Evolutionary conservation across 1,140 invertebrate genomes (phyloP).

Genomic region (Anoplolepis gracilipes): DNA sequence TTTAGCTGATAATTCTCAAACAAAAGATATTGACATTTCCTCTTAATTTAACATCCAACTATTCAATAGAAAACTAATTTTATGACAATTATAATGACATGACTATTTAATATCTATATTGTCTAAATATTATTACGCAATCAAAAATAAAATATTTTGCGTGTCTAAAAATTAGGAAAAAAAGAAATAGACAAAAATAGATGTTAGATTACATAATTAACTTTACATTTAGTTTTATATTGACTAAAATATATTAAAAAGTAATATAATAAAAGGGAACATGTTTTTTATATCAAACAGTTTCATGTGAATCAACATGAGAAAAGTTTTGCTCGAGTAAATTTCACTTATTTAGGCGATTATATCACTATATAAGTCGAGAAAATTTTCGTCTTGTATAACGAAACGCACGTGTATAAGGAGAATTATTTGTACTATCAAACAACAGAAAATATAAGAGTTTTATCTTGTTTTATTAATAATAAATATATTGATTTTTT

Average conservation of each 20-base stretch:
- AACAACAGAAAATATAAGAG: constrained; percentile 20
- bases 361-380: neutral
- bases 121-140: neutral
- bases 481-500: constrained; percentile 82
- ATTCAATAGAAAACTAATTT: neutral
- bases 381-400: neutral
- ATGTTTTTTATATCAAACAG: neutral
- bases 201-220: neutral
- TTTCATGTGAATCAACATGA: neutral
- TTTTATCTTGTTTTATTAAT: constrained; percentile 81
- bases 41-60: neutral
- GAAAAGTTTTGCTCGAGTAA: neutral
- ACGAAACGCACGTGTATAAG: neutral
- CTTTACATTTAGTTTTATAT: neutral
- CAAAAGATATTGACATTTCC: neutral
- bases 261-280: neutral
- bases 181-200: neutral
- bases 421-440: neutral
- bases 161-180: no score
- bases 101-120: neutral
- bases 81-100: constrained; percentile 2
- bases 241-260: neutral
- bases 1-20: constrained; percentile 56
- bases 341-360: no score
- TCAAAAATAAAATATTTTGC: neutral